phyloP scores from a whole-genome alignment of 2,113 vertebrate species.

The Onychostoma macrolepis region DNA sequence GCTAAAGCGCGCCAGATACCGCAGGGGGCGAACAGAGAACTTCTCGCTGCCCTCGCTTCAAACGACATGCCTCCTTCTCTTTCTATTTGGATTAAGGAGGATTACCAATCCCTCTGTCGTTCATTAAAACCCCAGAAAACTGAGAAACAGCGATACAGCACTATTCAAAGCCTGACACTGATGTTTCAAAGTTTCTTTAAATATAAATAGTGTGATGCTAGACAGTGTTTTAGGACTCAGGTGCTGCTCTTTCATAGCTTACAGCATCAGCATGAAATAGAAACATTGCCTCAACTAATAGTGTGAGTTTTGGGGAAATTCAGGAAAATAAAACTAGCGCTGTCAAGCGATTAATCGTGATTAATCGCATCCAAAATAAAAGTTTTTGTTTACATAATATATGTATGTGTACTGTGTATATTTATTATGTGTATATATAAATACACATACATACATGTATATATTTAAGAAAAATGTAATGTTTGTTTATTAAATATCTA shows the following conservation, averaged over 20 bases:
- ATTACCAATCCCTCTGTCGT: slow-evolving; percentile 76
- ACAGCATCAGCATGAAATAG: background rate
- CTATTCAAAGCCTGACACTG: slow-evolving; percentile 60
- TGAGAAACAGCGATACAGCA: slow-evolving; percentile 45
- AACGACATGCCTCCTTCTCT: slow-evolving; percentile 69
- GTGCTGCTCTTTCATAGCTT: background rate
- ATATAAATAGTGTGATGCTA: background rate
- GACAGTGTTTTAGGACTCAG: background rate
- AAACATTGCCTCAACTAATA: background rate
- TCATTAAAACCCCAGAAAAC: slow-evolving; percentile 74
- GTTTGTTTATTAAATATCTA: too few species aligned
- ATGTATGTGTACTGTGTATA: too few species aligned
- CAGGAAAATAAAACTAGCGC: background rate
- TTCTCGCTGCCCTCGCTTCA: slow-evolving; percentile 69
- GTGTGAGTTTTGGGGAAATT: background rate
- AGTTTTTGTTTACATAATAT: too few species aligned
- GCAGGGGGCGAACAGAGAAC: slow-evolving; percentile 61
- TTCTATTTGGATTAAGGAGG: slow-evolving; percentile 73
- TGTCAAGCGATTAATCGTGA: too few species aligned
- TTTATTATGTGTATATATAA: too few species aligned
- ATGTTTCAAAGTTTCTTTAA: background rate
- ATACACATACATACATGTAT: too few species aligned
- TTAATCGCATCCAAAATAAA: too few species aligned
- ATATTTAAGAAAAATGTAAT: too few species aligned
- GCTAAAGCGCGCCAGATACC: background rate